Percentiles rank a stretch among this genome's conserved stretches.
Conservation (phyloP, 1,140 invertebrate species). For the Phymorhynchus buccinoides region DNA sequence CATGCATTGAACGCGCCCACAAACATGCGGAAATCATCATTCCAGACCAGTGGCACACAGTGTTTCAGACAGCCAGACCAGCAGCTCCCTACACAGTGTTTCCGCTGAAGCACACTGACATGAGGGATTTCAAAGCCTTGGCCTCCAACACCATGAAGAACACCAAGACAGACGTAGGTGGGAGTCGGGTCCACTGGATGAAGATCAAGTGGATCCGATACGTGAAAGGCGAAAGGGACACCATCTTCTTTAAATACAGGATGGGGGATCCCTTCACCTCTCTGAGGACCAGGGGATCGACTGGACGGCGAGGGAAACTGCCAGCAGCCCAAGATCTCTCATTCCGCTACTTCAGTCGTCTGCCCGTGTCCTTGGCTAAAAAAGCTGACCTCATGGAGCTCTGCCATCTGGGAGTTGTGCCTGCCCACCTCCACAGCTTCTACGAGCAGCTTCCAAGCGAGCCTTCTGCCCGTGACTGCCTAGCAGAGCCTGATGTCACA, state of each 20-base stretch:
- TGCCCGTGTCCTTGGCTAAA: not conserved
- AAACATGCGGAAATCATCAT: constrained; percentile 25
- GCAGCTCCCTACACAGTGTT: not conserved
- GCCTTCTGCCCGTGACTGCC: not conserved
- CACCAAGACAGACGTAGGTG: not conserved
- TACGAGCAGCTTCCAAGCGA: not conserved
- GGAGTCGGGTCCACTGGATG: not conserved
- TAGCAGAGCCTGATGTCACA: not conserved
- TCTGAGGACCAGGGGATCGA: not conserved
- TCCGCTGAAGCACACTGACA: not conserved
- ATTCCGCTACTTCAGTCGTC: not conserved
- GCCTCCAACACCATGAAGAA: not conserved
- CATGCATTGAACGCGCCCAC: constrained; percentile 36
- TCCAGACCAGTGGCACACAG: constrained; percentile 19
- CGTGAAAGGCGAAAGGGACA: not conserved
- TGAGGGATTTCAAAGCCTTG: not conserved
- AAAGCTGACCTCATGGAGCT: not conserved
- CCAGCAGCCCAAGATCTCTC: no score
- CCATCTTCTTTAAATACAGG: not conserved
- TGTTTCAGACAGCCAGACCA: not conserved
- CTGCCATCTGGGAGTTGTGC: not conserved
- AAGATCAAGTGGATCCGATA: not conserved
- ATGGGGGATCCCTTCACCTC: not conserved
- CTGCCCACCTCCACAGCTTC: not conserved
- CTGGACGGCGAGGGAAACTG: not conserved